These are phyloP conservation scores for Phodopus roborovskii DNA, from an alignment of 2,113 vertebrate genomes.

Conservation along the genomic window DNA sequence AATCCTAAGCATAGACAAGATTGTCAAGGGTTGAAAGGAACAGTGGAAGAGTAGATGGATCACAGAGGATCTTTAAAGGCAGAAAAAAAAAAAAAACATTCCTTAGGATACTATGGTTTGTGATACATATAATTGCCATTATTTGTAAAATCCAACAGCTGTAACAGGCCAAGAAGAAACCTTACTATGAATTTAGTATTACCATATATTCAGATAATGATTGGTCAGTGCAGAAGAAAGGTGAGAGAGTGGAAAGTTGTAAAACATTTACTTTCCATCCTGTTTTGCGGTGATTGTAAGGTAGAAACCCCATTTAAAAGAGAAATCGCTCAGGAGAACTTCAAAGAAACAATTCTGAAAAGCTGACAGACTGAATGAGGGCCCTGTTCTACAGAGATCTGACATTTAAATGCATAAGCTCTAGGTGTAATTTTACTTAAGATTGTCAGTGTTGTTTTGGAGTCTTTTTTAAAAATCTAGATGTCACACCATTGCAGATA, in stretches of 20 bases:
- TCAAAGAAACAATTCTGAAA: conserved; percentile 32
- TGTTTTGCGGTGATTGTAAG: conserved; percentile 24
- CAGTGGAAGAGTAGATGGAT: neutral
- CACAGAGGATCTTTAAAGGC: neutral
- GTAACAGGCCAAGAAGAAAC: neutral
- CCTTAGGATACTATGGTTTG: neutral
- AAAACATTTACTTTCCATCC: neutral
- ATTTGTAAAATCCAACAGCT: neutral
- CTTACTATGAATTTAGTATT: neutral
- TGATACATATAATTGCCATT: neutral
- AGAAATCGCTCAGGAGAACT: neutral
- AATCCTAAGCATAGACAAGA: neutral
- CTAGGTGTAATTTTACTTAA: conserved; percentile 17
- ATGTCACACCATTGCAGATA: neutral
- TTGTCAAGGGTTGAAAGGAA: neutral
- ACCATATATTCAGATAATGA: neutral
- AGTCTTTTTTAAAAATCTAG: conserved; percentile 37
- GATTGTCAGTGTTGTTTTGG: neutral
- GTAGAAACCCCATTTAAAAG: neutral
- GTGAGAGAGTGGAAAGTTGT: neutral
- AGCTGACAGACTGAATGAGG: conserved; percentile 24
- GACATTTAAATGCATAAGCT: conserved; percentile 36
- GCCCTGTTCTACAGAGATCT: neutral
- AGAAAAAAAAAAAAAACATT: conserved; percentile 30
- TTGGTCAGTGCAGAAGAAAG: neutral